Evolutionary conservation across 2,888 invertebrate genomes (phyloP).

Genomic region (Chymomyza fuscimana): DNA sequence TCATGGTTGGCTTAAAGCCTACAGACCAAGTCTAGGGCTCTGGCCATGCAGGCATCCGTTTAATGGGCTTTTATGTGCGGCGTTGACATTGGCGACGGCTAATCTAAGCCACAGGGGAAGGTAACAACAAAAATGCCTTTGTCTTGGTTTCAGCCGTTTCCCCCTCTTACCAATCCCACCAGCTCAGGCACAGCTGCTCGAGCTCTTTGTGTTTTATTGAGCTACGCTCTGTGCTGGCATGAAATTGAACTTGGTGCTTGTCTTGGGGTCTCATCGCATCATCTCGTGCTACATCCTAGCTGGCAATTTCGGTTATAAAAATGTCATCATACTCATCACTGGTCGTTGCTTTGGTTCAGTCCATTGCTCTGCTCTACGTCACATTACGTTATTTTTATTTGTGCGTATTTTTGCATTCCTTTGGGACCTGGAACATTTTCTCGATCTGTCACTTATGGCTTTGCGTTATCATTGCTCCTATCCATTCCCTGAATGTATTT

Average conservation of each 20-base stretch:
- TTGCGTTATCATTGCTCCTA: conserved; percentile 21
- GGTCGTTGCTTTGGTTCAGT: conserved; percentile 32
- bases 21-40: conserved; percentile 15
- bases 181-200: conserved; percentile 27
- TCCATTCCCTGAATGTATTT: conserved; percentile 17
- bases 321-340: conserved; percentile 63
- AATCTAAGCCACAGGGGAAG: conserved; percentile 28
- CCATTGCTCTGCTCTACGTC: conserved; percentile 11
- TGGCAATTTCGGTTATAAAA: conserved; percentile 58
- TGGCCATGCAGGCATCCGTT: conserved; percentile 31
- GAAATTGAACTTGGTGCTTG: conserved; percentile 41
- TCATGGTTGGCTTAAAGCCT: conserved; percentile 35
- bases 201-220: conserved; percentile 33
- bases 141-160: conserved; percentile 28
- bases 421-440: conserved; percentile 37
- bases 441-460: conserved; percentile 19
- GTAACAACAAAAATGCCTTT: conserved; percentile 44
- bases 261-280: neutral
- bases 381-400: conserved; percentile 22
- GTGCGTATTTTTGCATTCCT: conserved; percentile 50
- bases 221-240: conserved; percentile 26
- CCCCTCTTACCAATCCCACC: neutral
- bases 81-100: neutral
- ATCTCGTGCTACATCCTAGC: conserved; percentile 9
- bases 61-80: conserved; percentile 55